Evolutionary conservation across 2,113 vertebrate species (phyloP).

Genomic region (Corythornis vintsioides): DNA sequence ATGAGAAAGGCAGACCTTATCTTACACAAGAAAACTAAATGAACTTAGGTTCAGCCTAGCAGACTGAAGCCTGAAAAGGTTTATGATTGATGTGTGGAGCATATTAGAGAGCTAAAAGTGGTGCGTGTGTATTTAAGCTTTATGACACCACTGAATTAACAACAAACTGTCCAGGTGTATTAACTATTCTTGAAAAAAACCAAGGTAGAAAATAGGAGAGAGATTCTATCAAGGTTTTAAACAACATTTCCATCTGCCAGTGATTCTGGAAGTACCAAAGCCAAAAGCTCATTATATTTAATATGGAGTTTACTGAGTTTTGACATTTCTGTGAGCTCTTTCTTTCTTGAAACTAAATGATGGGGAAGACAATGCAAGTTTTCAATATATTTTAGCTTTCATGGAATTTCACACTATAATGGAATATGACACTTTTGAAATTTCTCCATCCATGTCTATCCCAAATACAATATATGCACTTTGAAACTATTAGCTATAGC

Average conservation of each 20-base stretch:
- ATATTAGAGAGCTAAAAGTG: neutral
- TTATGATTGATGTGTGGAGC: slow-evolving; percentile 31
- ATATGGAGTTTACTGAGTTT: slow-evolving; percentile 31
- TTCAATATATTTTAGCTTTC: slow-evolving; percentile 16
- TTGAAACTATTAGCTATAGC: neutral
- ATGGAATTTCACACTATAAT: slow-evolving; percentile 8
- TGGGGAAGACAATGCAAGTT: slow-evolving; percentile 33
- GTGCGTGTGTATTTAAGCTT: neutral
- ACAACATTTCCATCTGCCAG: slow-evolving; percentile 11
- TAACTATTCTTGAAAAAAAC: neutral
- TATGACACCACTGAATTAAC: neutral
- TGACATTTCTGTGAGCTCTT: slow-evolving; percentile 34
- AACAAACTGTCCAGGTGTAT: neutral
- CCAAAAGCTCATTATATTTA: slow-evolving; percentile 49
- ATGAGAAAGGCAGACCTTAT: slow-evolving; percentile 30
- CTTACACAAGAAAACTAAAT: slow-evolving; percentile 35
- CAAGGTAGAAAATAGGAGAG: neutral
- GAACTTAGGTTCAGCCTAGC: slow-evolving; percentile 21
- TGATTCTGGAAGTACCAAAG: neutral
- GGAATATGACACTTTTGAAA: neutral
- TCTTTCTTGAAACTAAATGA: slow-evolving; percentile 36
- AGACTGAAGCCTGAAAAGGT: slow-evolving; percentile 14
- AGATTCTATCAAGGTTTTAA: neutral
- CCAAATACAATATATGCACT: neutral
- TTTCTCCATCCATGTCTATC: neutral